These are phyloP conservation scores for Mythimna albipuncta DNA, from an alignment of 2,888 invertebrate species.

Conservation along the genomic window DNA sequence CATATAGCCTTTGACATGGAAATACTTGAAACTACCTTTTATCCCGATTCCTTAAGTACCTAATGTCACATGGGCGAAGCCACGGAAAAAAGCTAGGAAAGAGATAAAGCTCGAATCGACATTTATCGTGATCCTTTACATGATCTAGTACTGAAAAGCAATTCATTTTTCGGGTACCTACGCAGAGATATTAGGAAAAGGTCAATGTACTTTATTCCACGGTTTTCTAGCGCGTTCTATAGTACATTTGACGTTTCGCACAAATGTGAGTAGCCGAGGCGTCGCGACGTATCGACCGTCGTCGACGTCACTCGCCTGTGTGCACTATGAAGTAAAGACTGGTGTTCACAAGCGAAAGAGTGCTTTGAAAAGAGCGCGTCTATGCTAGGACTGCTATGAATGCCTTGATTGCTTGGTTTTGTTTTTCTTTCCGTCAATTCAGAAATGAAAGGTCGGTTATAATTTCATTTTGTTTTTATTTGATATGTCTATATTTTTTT, in stretches of 20 bases:
- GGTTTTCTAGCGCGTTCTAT: too few relatives aligned
- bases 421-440: background rate
- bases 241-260: constrained; percentile 23
- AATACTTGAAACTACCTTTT: too few relatives aligned
- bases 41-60: too few relatives aligned
- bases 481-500: background rate
- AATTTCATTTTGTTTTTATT: background rate
- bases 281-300: constrained; percentile 86
- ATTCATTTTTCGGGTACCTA: too few relatives aligned
- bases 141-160: too few relatives aligned
- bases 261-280: constrained; percentile 45
- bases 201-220: too few relatives aligned
- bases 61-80: too few relatives aligned
- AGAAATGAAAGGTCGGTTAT: constrained; percentile 6
- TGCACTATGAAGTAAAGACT: constrained; percentile 32
- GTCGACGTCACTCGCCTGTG: constrained; percentile 44
- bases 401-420: constrained; percentile 23
- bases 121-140: too few relatives aligned
- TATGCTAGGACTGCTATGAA: constrained; percentile 13
- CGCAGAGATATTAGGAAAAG: too few relatives aligned
- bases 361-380: constrained; percentile 30
- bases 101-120: too few relatives aligned
- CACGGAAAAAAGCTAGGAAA: too few relatives aligned
- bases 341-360: constrained; percentile 33
- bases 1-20: too few relatives aligned